Evolutionary conservation across 2,113 vertebrate genomes (phyloP).

Genomic region (Hyperopisus bebe): DNA sequence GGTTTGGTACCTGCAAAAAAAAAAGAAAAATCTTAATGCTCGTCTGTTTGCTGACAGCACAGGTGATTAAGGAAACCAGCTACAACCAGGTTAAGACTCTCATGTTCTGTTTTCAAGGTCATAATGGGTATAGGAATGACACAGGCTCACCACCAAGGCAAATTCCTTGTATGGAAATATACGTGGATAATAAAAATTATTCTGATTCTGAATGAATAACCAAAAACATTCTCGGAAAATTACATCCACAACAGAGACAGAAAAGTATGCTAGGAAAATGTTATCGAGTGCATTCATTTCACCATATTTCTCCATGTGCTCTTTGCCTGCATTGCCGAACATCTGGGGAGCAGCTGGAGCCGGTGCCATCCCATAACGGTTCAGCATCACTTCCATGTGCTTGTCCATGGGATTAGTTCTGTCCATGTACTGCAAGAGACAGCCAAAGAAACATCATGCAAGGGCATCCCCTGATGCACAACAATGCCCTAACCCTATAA

Average conservation of each 20-base stretch:
- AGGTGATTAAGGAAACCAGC: background rate
- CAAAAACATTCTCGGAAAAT: background rate
- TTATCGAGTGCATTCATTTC: conserved; percentile 14
- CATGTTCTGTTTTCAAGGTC: background rate
- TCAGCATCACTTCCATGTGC: conserved; percentile 77
- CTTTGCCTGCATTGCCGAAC: conserved; percentile 79
- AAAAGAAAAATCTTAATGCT: conserved; percentile 13
- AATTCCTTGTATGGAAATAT: background rate
- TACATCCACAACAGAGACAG: background rate
- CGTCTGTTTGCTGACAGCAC: background rate
- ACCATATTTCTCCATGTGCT: conserved; percentile 97
- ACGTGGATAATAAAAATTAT: no score
- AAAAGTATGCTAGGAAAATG: background rate
- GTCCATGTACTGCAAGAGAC: conserved; percentile 56
- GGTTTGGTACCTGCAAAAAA: conserved; percentile 73
- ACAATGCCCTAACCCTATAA: background rate
- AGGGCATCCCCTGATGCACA: background rate
- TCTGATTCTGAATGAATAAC: background rate
- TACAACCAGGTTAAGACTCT: background rate
- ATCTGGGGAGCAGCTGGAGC: conserved; percentile 74
- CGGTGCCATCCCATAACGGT: conserved; percentile 65
- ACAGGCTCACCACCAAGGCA: background rate
- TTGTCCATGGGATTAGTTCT: conserved; percentile 76
- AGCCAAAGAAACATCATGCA: background rate
- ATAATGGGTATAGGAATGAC: background rate